Evolutionary conservation across 30 jellyfish, hydroid and myxozoan genomes (phyloP), one percentile per base, ranked within the genome.

Genomic region (Nemopilema nomurai): DNA sequence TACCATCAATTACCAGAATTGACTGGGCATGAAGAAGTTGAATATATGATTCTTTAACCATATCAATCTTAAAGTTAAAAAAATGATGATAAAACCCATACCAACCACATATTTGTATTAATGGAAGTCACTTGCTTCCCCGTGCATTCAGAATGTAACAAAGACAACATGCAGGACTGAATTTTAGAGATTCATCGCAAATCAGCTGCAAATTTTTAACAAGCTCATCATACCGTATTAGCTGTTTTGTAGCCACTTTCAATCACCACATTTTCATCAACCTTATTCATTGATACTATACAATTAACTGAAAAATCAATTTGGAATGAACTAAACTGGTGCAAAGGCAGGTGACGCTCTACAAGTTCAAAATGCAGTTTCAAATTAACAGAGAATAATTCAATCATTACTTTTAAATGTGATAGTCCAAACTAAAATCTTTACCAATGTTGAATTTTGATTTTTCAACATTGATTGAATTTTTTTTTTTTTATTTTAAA

Each of bases 1-100:
- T 72, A 30, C 64, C 82, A 72, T 72, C 67, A 72, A 72, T 30
- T 18, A 72, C 50, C 67, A 72, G 32, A 72, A 72, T 28, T 72
- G 82, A 72, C 67, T 72, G 62, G 26, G 68, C 64, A 28, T 72
- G 26, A 23, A 72, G 82, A 23, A 72, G 33, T 49, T 72, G 82
- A 28, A 72, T 30, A 28, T 72, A 72, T 28, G 82, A 72, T 41
- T 41, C 57, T 41, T 41, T 13, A 41, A 41, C 57, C 57, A 41
- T 41, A 41, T 41, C 57, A 41, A 41, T 41, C 57, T 41, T 41
- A 41, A 41, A 41, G 57, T 41, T 6, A 41, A 41, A 41, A 41
- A 41, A 41, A 41, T 41, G 57, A 41, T 41, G 13, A 41, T 41
- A 41, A 41, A 41, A 41, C 6, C 13, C 57, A 41, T 41, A 41